Evolutionary conservation across 2,113 vertebrate genomes (phyloP), one percentile per base, ranked within the genome.

Genomic region (Dicrurus megarhynchus): DNA sequence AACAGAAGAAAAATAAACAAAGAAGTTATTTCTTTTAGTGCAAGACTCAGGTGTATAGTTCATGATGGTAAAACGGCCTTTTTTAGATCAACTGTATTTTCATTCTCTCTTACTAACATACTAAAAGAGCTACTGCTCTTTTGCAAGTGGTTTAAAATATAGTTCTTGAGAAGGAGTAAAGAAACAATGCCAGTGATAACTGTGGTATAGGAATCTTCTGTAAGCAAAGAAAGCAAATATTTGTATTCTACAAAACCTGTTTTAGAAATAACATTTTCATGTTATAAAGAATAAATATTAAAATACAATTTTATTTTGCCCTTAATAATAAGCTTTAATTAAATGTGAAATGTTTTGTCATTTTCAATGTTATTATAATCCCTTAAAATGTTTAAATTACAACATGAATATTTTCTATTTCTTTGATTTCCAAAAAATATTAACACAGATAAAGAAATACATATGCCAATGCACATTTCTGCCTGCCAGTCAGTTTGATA

Each of bases 1-100:
- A 93, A 74, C 21, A 84, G 59, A 92, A 68, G 44, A 89, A 95
- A 95, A 95, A 84, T 52, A 49, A 90, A 52, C 39, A 89, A 53
- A 47, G 6, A 83, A 35, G 28, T 91, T 87, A 84, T 63, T 89
- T 89, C 21, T 92, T 10, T 65, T n/a, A 75, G 19, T 68, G 44
- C 19, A 71, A 60, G 76, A 59, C 10, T 92, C 1, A 0, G 42
- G 23, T 61, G 49, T 52, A 52, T 28, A 89, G 19, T 39, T 89
- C 17, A 41, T 24, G 53, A 61, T 53, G 44, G 7, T 46, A 56
- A 64, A 26, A 41, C 0, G 4, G 42, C 3, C 11, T 46, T 41
- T 35, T 75, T 73, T 24, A 82, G 20, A 73, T 10, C 1, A 4
- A 30, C 16, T 70, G 8, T 16, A 46, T 28, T 80, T 87, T 85